phyloP scores from a whole-genome alignment of 1,140 invertebrate genomes.

The Sitobion miscanthi region DNA sequence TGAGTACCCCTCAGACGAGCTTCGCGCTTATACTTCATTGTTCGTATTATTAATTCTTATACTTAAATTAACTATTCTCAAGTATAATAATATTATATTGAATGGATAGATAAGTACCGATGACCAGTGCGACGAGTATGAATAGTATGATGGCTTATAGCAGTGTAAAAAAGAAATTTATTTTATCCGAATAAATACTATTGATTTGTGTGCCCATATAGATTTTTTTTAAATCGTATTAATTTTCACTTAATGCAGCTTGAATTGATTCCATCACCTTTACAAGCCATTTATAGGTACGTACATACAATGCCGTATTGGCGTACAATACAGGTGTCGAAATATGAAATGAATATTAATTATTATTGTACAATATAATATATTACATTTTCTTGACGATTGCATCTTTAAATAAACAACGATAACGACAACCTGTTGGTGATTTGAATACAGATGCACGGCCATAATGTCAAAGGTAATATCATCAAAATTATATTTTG shows the following conservation, averaged over 20 bases:
- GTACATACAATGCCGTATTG: background rate
- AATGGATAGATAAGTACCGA: background rate
- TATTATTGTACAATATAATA: slow-evolving; percentile 1
- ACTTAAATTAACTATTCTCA: background rate
- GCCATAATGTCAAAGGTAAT: background rate
- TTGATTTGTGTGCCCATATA: background rate
- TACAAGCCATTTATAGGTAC: background rate
- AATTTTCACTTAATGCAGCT: background rate
- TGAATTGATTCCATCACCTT: background rate
- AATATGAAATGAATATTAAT: slow-evolving; percentile 34
- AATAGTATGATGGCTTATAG: no score
- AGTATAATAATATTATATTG: background rate
- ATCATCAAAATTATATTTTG: background rate
- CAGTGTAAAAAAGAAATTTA: background rate
- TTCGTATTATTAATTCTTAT: background rate
- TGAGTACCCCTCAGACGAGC: background rate
- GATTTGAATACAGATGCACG: slow-evolving; percentile 14
- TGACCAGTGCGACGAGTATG: background rate
- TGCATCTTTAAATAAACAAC: background rate
- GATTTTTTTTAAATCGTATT: background rate
- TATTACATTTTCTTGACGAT: background rate
- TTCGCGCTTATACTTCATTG: background rate
- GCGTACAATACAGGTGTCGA: background rate
- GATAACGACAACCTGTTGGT: background rate
- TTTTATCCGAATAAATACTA: background rate